Percentiles rank a stretch among this genome's conserved stretches.
Conservation (phyloP, 2,888 invertebrate genomes). For the Sericinus montela region DNA sequence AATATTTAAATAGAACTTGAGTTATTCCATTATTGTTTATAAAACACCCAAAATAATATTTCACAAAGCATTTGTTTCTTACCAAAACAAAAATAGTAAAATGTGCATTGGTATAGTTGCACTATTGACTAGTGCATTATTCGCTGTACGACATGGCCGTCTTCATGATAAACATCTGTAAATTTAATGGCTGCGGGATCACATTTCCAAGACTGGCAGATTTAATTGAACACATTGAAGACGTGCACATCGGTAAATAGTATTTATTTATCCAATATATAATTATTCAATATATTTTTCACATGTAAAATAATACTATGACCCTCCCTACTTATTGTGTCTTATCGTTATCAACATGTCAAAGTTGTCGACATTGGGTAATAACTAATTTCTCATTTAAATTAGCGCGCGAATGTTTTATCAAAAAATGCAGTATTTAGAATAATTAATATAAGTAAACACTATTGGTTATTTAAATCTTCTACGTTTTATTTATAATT, state of each 20-base stretch:
- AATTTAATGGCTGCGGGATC: slow-evolving; percentile 91
- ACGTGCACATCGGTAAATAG: slow-evolving; percentile 90
- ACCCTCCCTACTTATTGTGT: slow-evolving; percentile 57
- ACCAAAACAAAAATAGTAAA: neutral
- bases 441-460: too few relatives aligned
- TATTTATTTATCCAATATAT: slow-evolving; percentile 31
- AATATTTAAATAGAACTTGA: neutral
- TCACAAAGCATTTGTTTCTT: neutral
- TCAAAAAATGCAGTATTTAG: too few relatives aligned
- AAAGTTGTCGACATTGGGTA: slow-evolving; percentile 67
- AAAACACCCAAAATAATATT: neutral
- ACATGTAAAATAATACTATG: slow-evolving; percentile 43
- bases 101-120: slow-evolving; percentile 32
- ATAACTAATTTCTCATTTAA: slow-evolving; percentile 37
- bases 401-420: slow-evolving; percentile 32
- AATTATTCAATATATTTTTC: slow-evolving; percentile 31
- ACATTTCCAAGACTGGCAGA: slow-evolving; percentile 89
- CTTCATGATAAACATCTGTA: slow-evolving; percentile 93
- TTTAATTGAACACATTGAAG: slow-evolving; percentile 92
- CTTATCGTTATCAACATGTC: slow-evolving; percentile 52
- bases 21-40: neutral
- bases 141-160: slow-evolving; percentile 86
- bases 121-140: slow-evolving; percentile 61
- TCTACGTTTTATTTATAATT: too few relatives aligned
- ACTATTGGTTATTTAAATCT: too few relatives aligned